A percentile compares a stretch with the other conserved stretches of the same genome.
Evolutionary conservation across 2,113 vertebrate species (phyloP).

Genomic region (Psettodes erumei): DNA sequence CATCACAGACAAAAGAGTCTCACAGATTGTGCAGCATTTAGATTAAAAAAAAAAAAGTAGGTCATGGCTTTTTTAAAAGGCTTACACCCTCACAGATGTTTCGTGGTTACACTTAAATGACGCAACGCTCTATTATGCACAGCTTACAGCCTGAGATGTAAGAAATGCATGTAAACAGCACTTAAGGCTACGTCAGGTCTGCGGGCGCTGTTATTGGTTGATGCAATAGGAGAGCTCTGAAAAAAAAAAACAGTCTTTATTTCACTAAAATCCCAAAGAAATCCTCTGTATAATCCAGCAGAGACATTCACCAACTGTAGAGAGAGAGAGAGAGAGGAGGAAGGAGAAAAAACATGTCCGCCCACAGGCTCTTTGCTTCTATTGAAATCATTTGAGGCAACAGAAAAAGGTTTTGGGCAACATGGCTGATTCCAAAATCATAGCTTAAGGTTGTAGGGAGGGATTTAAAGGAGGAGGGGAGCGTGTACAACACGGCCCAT

Average conservation of each 20-base stretch:
- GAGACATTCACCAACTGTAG: slow-evolving; percentile 63
- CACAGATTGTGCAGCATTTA: slow-evolving; percentile 17
- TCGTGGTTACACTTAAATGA: slow-evolving; percentile 51
- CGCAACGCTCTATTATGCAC: slow-evolving; percentile 58
- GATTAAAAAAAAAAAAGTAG: slow-evolving; percentile 64
- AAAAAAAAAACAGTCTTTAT: slow-evolving; percentile 58
- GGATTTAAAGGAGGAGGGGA: slow-evolving; percentile 53
- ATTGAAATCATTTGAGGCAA: slow-evolving; percentile 53
- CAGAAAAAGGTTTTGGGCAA: slow-evolving; percentile 45
- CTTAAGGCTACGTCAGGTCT: slow-evolving; percentile 44
- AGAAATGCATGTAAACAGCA: slow-evolving; percentile 66
- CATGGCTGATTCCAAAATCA: slow-evolving; percentile 39
- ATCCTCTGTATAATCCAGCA: slow-evolving; percentile 73
- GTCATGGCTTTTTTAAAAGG: slow-evolving; percentile 41
- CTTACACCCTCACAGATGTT: slow-evolving; percentile 3
- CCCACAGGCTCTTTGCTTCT: slow-evolving; percentile 54
- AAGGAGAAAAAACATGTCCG: slow-evolving; percentile 22
- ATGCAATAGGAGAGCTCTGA: slow-evolving; percentile 53
- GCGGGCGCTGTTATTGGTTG: slow-evolving; percentile 62
- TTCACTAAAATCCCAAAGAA: slow-evolving; percentile 67
- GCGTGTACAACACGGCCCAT: slow-evolving; percentile 23
- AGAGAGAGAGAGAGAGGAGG: background rate
- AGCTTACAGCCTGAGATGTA: slow-evolving; percentile 53
- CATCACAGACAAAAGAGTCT: background rate
- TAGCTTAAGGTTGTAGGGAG: slow-evolving; percentile 37